Evolutionary conservation across 2,113 vertebrate species (phyloP).

Genomic region (Desmodus rotundus): DNA sequence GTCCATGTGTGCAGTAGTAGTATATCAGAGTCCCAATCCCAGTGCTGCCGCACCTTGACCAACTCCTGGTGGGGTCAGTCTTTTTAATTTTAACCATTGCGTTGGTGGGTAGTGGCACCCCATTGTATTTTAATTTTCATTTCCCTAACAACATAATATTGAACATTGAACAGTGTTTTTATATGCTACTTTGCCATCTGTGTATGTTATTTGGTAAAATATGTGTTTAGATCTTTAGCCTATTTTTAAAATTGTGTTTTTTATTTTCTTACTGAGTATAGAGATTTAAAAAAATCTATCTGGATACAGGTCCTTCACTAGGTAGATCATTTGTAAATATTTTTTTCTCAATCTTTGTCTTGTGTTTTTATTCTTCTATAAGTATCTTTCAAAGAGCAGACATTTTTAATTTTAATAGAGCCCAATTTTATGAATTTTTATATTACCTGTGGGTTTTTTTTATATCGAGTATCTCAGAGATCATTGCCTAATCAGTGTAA

Average conservation of each 20-base stretch:
- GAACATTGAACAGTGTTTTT: background rate
- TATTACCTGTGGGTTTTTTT: background rate
- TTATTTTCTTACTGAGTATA: background rate
- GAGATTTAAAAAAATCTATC: background rate
- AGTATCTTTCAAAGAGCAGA: background rate
- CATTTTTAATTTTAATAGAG: background rate
- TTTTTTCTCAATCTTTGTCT: background rate
- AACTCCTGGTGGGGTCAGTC: background rate
- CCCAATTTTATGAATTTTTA: background rate
- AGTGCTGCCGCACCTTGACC: background rate
- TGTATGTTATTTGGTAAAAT: background rate
- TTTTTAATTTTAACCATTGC: background rate
- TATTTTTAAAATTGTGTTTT: background rate
- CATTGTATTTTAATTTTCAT: conserved; percentile 10
- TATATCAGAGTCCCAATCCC: background rate
- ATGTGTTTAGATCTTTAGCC: background rate
- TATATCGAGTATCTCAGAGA: background rate
- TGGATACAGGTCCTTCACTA: background rate
- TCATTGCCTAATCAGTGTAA: background rate
- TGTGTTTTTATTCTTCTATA: background rate
- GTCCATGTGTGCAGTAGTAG: background rate
- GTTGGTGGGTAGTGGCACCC: background rate
- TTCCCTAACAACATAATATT: background rate
- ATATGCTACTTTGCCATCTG: background rate
- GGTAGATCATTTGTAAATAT: background rate